phyloP scores from a whole-genome alignment of 2,888 invertebrate species.

The Brachyopa scutellaris region DNA sequence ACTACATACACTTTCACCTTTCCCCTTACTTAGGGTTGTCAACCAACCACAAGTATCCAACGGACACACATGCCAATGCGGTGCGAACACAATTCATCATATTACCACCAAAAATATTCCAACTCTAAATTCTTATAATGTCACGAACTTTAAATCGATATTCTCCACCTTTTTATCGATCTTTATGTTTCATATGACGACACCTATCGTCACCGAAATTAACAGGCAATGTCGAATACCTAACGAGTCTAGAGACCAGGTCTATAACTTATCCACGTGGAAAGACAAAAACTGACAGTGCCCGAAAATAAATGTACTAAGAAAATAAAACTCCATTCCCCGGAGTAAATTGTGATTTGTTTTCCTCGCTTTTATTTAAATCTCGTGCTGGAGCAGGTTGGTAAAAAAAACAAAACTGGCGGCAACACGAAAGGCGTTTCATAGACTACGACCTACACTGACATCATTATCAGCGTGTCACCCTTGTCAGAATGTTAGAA shows the following conservation, averaged over 20 bases:
- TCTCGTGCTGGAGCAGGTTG: not conserved
- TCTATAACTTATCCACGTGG: not conserved
- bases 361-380: not conserved
- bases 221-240: not conserved
- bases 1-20: too few relatives aligned
- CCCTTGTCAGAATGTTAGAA: constrained; percentile 12
- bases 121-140: too few relatives aligned
- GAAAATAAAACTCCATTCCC: too few relatives aligned
- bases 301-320: not conserved
- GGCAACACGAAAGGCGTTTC: constrained; percentile 24
- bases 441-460: constrained; percentile 25
- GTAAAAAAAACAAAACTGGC: constrained; percentile 21
- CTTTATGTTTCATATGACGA: not conserved
- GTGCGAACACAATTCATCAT: not conserved
- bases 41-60: too few relatives aligned
- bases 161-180: constrained; percentile 43
- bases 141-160: constrained; percentile 24
- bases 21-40: too few relatives aligned
- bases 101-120: too few relatives aligned
- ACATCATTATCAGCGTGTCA: constrained; percentile 32
- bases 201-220: not conserved
- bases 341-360: constrained; percentile 16
- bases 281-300: not conserved
- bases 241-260: not conserved
- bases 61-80: too few relatives aligned